Base-by-base conservation (phyloP, 2,888 invertebrate species). In the Melinaea menophilus region DNA sequence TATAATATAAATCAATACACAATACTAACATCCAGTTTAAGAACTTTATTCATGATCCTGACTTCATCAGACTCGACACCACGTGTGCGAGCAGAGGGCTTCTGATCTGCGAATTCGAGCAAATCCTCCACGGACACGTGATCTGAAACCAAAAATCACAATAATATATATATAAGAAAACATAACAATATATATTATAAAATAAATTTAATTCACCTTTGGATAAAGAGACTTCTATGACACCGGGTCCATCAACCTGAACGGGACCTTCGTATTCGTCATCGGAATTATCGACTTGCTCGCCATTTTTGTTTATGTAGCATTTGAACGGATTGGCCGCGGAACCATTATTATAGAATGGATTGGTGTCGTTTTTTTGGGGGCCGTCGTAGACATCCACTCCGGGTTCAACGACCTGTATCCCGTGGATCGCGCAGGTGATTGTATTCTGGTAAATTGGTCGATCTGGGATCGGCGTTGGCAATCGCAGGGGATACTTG, bases 101-200 rank as follows among this genome's bases (percentile, higher is more conserved):
- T 95, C 72, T 94, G 94, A 79, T 95, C 95, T 0, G 96, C 95
- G 78, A 98, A 98, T 80, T 97, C 97, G 61, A 97, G 84, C 63
- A 98, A 88, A 86, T 98, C 97, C 81, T 98, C 98, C 74, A 97
- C 97, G 57, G 97, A 97, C 1, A 97, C 97, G 73, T 96, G 95
- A 77, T 97, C 97, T 56, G 79, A 71, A 69, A 72, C 35, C 9
- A 55, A 56, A 5, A n/a, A 51, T 31, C 4, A 51, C 31, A 11
- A 51, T 31, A 3, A 31, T 41, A 11, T 41, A 0, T 41, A 9
- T 9, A 3, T 9, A 9, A 9, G 2, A 9, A 9, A 41, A 22
- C 22, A 22, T 22, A 22, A 22, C 22, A 22, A 22, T 22, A 22
- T 22, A 22, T 22, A 22, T 22, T 22, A 22, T 22, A 22, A 22